Evolutionary conservation across 2,113 vertebrate species (phyloP).

Genomic region (Rhinoderma darwinii): DNA sequence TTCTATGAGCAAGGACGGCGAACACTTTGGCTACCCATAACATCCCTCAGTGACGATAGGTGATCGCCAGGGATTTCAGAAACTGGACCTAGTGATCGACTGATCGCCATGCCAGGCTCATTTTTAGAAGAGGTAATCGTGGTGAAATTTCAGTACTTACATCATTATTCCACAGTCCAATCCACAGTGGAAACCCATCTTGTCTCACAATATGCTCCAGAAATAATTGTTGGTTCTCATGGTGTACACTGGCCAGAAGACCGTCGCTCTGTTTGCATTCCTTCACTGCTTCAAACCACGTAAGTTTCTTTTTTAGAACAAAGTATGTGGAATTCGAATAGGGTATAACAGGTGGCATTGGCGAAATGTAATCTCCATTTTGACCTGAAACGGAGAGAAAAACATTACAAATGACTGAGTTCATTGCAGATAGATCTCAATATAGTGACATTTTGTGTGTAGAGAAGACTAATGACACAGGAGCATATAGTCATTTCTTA

Average conservation of each 20-base stretch:
- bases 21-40: too few species aligned
- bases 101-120: too few species aligned
- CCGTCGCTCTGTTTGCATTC: constrained; percentile 76
- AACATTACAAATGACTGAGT: background rate
- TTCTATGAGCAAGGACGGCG: too few species aligned
- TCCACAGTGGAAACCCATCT: constrained; percentile 91
- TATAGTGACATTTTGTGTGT: too few species aligned
- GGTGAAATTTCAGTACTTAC: constrained; percentile 73
- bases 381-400: constrained; percentile 61
- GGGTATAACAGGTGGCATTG: constrained; percentile 66
- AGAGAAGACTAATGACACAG: too few species aligned
- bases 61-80: background rate
- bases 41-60: too few species aligned
- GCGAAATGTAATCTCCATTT: constrained; percentile 73
- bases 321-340: constrained; percentile 77
- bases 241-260: constrained; percentile 86
- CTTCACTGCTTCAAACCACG: constrained; percentile 84
- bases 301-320: constrained; percentile 79
- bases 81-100: too few species aligned
- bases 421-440: background rate
- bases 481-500: background rate
- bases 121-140: too few species aligned
- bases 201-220: constrained; percentile 77
- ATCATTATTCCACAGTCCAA: constrained; percentile 88
- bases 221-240: constrained; percentile 72